A percentile compares a stretch with the other conserved stretches of the same genome.
Conservation (phyloP, 2,113 vertebrate species). For the Pteruthius melanotis region DNA sequence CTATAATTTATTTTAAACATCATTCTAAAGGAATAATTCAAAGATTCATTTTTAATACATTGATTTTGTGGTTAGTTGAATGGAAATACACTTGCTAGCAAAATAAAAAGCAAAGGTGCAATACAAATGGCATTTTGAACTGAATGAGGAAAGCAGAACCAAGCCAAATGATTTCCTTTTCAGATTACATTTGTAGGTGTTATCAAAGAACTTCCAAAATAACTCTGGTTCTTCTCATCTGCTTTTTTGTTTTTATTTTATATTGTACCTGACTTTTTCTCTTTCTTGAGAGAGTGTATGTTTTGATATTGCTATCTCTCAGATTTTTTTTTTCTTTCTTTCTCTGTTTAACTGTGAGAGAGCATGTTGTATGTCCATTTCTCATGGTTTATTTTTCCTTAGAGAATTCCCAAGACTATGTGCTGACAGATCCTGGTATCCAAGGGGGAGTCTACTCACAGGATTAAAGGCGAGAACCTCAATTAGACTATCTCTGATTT, state of each 20-base stretch:
- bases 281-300: conserved; percentile 16
- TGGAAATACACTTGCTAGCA: neutral
- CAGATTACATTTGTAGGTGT: neutral
- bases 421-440: conserved; percentile 80
- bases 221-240: neutral
- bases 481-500: conserved; percentile 86
- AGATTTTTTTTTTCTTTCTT: neutral
- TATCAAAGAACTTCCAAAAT: neutral
- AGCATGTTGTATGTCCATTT: conserved; percentile 70
- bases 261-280: neutral
- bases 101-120: neutral
- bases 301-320: conserved; percentile 59
- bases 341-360: conserved; percentile 64
- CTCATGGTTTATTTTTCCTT: conserved; percentile 74
- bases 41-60: neutral
- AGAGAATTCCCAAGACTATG: conserved; percentile 76
- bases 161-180: neutral
- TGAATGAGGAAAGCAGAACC: neutral
- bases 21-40: neutral
- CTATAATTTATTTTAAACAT: neutral
- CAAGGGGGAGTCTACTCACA: conserved; percentile 77
- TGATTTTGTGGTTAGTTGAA: neutral
- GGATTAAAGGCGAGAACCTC: conserved; percentile 87
- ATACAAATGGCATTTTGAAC: neutral
- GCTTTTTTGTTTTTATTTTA: conserved; percentile 14